phyloP scores from a whole-genome alignment of 2,888 invertebrate genomes.

The Diadromus collaris region DNA sequence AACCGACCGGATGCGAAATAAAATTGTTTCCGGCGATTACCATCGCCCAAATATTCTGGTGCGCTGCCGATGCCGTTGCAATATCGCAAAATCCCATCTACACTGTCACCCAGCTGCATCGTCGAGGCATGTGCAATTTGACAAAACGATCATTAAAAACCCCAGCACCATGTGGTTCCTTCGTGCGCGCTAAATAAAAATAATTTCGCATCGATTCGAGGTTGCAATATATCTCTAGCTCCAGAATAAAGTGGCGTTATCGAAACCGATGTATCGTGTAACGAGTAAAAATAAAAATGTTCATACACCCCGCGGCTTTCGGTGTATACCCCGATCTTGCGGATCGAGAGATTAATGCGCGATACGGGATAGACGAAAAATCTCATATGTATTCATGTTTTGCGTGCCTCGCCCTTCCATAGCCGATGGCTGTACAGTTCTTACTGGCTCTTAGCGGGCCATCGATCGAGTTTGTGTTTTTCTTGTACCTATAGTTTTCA shows the following conservation, averaged over 20 bases:
- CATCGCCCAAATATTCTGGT: neutral
- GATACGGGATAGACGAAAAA: conserved; percentile 26
- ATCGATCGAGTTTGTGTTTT: neutral
- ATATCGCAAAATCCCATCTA: neutral
- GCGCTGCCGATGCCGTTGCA: neutral
- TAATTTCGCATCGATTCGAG: neutral
- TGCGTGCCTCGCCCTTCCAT: neutral
- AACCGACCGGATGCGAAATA: neutral
- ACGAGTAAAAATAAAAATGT: neutral
- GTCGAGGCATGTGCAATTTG: neutral
- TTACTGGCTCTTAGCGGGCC: neutral
- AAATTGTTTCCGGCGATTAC: neutral
- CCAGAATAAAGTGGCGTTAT: neutral
- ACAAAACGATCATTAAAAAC: neutral
- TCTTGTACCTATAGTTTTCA: neutral
- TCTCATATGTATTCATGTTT: conserved; percentile 45
- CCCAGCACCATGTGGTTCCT: neutral
- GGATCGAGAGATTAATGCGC: conserved; percentile 36
- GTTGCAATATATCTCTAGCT: neutral
- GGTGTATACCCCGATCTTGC: neutral
- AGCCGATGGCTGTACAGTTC: conserved; percentile 3
- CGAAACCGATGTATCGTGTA: conserved; percentile 14
- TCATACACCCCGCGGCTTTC: neutral
- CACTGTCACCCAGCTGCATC: neutral
- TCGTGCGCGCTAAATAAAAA: neutral